phyloP scores from a whole-genome alignment of 2,113 vertebrate genomes.

The Pseudopipra pipra region DNA sequence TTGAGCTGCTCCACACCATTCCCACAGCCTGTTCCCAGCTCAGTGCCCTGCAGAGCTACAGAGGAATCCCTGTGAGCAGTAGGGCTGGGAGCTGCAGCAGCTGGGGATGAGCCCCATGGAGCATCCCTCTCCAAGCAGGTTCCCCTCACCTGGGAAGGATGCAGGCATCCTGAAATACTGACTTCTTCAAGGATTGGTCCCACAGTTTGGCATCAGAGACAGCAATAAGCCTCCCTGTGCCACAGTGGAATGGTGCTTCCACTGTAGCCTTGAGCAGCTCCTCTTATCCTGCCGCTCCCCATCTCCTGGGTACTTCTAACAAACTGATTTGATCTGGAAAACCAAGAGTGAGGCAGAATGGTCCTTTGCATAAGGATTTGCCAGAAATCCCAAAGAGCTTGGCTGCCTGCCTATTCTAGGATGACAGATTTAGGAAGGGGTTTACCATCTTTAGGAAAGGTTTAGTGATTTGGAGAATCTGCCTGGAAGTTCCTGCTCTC shows the following conservation, averaged over 20 bases:
- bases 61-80: background rate
- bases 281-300: background rate
- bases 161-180: rapidly evolving
- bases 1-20: background rate
- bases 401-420: background rate
- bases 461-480: background rate
- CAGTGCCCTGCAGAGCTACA: background rate
- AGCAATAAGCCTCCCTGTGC: background rate
- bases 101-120: background rate
- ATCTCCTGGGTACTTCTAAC: background rate
- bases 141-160: background rate
- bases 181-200: background rate
- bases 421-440: background rate
- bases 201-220: background rate
- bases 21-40: background rate
- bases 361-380: background rate
- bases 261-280: background rate
- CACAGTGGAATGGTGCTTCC: background rate
- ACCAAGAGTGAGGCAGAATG: background rate
- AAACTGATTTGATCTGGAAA: background rate
- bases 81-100: background rate
- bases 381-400: background rate
- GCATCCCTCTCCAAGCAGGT: background rate
- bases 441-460: background rate
- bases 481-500: background rate